Percentiles rank a stretch among this genome's conserved stretches.
Conservation (phyloP, 2,113 vertebrate species). For the Phalacrocorax carbo region DNA sequence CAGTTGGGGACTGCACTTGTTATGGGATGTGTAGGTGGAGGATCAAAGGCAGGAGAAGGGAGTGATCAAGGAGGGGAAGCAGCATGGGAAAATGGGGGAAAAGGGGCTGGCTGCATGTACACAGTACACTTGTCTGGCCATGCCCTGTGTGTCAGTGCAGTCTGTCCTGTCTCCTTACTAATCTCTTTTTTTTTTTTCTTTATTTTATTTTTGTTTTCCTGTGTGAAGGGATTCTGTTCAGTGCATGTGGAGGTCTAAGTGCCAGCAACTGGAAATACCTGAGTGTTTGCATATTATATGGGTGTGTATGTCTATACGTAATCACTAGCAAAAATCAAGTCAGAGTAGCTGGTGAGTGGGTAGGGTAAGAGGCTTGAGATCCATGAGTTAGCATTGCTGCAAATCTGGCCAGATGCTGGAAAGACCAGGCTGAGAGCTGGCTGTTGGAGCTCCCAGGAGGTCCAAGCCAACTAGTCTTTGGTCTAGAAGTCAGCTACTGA, state of each 20-base stretch:
- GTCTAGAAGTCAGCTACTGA: background rate
- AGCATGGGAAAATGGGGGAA: background rate
- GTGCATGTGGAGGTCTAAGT: background rate
- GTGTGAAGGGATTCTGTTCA: background rate
- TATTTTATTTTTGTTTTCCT: too few relatives aligned
- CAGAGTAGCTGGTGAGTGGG: background rate
- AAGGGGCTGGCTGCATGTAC: background rate
- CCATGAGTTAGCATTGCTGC: background rate
- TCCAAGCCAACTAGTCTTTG: background rate
- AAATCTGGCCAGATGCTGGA: background rate
- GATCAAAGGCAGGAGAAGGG: background rate
- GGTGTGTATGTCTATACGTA: accelerated
- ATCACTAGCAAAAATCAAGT: background rate
- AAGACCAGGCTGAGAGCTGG: background rate
- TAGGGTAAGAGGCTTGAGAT: background rate
- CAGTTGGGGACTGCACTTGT: background rate
- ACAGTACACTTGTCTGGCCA: background rate
- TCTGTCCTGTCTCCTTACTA: background rate
- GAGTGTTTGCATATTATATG: background rate
- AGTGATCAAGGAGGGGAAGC: background rate
- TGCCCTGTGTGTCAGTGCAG: background rate
- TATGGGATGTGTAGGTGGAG: background rate
- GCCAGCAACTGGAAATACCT: background rate
- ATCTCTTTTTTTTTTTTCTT: background rate
- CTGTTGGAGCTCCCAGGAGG: background rate